Conservation (phyloP, 2,797 vertebrate species). For the Saxicola maurus region DNA sequence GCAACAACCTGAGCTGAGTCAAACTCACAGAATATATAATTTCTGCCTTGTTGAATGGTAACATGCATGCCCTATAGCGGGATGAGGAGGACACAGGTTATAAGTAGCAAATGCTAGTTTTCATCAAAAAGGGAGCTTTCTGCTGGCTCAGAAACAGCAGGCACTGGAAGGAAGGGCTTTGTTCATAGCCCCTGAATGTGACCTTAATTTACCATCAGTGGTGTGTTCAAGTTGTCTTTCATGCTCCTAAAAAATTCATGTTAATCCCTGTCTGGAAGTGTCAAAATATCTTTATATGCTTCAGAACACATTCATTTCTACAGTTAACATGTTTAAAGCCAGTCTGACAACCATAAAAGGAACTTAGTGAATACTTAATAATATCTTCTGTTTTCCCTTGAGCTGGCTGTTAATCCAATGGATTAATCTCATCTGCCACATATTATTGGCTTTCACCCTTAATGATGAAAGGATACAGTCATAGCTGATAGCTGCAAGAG, state of each 20-base stretch:
- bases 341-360: not conserved
- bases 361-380: not conserved
- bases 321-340: not conserved
- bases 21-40: not conserved
- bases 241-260: not conserved
- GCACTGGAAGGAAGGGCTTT: not conserved
- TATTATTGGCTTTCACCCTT: conserved; percentile 78
- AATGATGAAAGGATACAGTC: conserved; percentile 62
- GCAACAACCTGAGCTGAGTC: not conserved
- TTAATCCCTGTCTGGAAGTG: not conserved
- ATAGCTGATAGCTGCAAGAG: not conserved
- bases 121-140: not conserved
- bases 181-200: not conserved
- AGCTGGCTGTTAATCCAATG: conserved; percentile 68
- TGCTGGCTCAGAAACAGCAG: not conserved
- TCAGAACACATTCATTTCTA: not conserved
- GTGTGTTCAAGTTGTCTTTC: not conserved
- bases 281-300: not conserved
- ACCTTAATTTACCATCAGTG: not conserved
- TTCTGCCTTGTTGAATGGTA: not conserved
- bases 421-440: conserved; percentile 71
- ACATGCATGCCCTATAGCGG: not conserved
- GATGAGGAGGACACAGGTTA: not conserved
- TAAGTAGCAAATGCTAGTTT: not conserved
- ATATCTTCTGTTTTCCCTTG: not conserved